Conservation (phyloP, 92 coral and sea anemone species). For the Metridium senile region DNA sequence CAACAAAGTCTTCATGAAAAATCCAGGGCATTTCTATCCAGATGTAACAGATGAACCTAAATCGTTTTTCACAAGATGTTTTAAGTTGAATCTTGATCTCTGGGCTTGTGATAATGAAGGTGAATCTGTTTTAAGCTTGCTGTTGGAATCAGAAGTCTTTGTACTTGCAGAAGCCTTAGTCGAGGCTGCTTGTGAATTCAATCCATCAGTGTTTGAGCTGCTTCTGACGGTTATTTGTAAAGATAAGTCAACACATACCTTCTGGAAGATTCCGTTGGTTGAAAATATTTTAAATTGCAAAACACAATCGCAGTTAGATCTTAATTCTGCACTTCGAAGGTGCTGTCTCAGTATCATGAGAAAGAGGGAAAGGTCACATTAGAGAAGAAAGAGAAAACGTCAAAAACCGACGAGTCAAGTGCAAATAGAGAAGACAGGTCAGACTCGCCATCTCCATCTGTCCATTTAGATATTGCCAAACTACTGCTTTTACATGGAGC, state of each 20-base stretch:
- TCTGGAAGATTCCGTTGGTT: conserved; percentile 22
- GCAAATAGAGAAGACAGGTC: not conserved
- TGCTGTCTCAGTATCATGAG: not conserved
- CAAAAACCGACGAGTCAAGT: too few species aligned
- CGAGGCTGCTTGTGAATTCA: not conserved
- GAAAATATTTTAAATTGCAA: conserved; percentile 1
- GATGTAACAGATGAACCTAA: conserved; percentile 31
- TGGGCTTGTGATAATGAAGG: conserved; percentile 26
- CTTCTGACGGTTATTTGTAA: conserved; percentile 20
- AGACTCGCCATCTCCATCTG: not conserved
- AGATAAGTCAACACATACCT: not conserved
- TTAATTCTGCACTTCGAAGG: not conserved
- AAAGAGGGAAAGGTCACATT: not conserved
- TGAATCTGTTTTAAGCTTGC: conserved; percentile 25
- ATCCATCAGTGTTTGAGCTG: not conserved
- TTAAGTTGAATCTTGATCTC: conserved; percentile 26
- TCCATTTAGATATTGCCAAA: conserved; percentile 11
- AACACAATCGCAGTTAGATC: not conserved
- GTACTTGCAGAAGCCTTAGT: not conserved
- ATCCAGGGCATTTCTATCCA: not conserved
- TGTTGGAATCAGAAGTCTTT: conserved; percentile 2
- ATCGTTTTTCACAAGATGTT: conserved; percentile 19
- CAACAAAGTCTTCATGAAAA: too few species aligned
- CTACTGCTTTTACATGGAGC: conserved; percentile 16
- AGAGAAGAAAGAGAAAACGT: not conserved